Base-by-base conservation (phyloP, 2,797 vertebrate genomes). In the Sebastes ruberrimus region DNA sequence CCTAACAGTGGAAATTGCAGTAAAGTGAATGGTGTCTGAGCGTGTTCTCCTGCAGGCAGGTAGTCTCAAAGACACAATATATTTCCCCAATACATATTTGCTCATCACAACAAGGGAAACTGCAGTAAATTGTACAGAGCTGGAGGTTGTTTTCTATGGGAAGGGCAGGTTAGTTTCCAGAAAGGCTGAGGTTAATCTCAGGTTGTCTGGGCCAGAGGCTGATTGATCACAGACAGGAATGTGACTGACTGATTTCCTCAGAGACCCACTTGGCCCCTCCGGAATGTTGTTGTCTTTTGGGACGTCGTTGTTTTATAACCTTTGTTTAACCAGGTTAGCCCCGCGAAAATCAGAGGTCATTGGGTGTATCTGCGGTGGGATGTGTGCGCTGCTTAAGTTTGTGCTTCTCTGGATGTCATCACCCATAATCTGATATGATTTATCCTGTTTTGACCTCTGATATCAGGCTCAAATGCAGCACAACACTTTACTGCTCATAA, bases 211-310 rank as follows among this genome's bases (percentile, higher is more conserved):
- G 92, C 91, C 84, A 85, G 85, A 79, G 89, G 88, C 93, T 95
- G 94, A 96, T 95, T 95, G 93, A 95, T 95, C 94, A 82, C 93
- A 94, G 92, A 85, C 91, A 92, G 91, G 94, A 95, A 94, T 94
- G 93, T 86, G 89, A 91, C 90, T 70, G 84, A 87, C 86, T 92
- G 93, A 93, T 93, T 94, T 94, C 93, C 89, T 91, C 81, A 86
- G 91, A 93, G 92, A 94, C 88, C 70, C 80, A 73, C 88, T 90
- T 70, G 88, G 88, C 87, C 88, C 87, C 90, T 88, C 78, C 81
- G 94, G 93, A 94, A 94, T 95, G 89, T 85, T 89, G 88, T 89
- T 90, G 91, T 90, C 89, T 91, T 93, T 87, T 82, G 87, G 87
- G 88, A 93, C 74, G 63, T 74, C 25, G 81, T 90, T 82, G 76